phyloP scores from a whole-genome alignment of 2,888 invertebrate genomes.

The Andrena camellia region DNA sequence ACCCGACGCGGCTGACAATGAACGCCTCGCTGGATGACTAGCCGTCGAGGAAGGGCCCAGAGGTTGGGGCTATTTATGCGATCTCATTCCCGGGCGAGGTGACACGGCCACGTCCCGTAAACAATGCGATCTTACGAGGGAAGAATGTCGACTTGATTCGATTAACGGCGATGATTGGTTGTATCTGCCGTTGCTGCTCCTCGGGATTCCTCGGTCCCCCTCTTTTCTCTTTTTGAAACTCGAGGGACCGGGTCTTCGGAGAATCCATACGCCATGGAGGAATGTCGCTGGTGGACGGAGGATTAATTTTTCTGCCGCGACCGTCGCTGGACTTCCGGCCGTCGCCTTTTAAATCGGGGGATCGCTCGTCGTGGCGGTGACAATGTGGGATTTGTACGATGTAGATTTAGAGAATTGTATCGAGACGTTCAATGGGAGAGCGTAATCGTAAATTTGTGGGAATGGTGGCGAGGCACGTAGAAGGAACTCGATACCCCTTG shows the following conservation, averaged over 20 bases:
- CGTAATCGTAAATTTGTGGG: slow-evolving; percentile 36
- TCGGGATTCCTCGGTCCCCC: background rate
- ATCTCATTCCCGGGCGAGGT: slow-evolving; percentile 69
- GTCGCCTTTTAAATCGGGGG: too few species aligned
- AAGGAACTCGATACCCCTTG: slow-evolving; percentile 38
- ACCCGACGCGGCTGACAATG: slow-evolving; percentile 52
- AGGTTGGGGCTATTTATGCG: slow-evolving; percentile 70
- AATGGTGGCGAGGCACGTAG: slow-evolving; percentile 45
- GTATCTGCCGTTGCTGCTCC: slow-evolving; percentile 27
- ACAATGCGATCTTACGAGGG: slow-evolving; percentile 71
- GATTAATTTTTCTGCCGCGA: too few species aligned
- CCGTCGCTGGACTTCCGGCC: too few species aligned
- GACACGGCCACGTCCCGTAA: slow-evolving; percentile 71
- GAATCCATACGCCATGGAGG: background rate
- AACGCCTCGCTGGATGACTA: slow-evolving; percentile 60
- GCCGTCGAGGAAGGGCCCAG: slow-evolving; percentile 58
- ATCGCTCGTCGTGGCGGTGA: too few species aligned
- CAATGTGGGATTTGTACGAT: too few species aligned
- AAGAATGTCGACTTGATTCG: slow-evolving; percentile 68
- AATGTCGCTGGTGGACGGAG: background rate
- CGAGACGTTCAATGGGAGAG: too few species aligned
- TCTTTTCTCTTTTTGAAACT: background rate
- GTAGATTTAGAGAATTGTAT: too few species aligned
- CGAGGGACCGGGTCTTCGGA: background rate
- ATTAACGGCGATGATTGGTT: slow-evolving; percentile 66